Evolutionary conservation across 2,888 invertebrate species (phyloP), one percentile per base, ranked within the genome.

Genomic region (Hedya salicella): DNA sequence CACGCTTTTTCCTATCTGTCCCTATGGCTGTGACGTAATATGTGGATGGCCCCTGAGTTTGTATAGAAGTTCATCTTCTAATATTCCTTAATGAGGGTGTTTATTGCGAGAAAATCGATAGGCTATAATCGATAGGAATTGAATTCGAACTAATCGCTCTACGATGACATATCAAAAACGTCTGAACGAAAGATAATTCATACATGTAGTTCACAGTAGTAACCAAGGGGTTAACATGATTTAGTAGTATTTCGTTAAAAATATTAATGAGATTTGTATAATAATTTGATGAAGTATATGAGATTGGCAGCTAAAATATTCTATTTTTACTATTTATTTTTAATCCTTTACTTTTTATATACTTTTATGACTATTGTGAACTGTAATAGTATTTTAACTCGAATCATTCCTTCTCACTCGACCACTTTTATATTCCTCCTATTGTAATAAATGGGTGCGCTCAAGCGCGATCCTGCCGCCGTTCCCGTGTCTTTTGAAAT

Each of bases 251-350:
- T 25, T 25, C 25, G 30, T 25, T 48, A 25, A 25, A 54, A 48
- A 16, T 21, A 25, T 6, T 50, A 39, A 30, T 44, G 25, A 48
- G 32, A 46, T 57, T 49, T 56, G 48, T 57, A 42, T 11, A 49
- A 50, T 44, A 17, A 3, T 44, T 59, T 54, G 39, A 30, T 42
- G 14, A 49, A 32, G 4, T 48, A 14, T 9, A 25, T 14, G 36
- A 36, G 42, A 52, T 65, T 65, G 65, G 65, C 65, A 60, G 65
- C 65, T 65, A 65, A 65, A 46, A 3, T 63, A 57, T 56, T 57
- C 6, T 57, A 39, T n/a, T n/a, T 46, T 46, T 17, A 44, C 16
- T 50, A 39, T 62, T 39, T 16, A 42, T 36, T 57, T 62, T 21
- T 46, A 59, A 39, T 13, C 11, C 9, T 39, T 57, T 57, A 46